phyloP scores from a whole-genome alignment of 2,797 vertebrate genomes.

The Coluber constrictor region DNA sequence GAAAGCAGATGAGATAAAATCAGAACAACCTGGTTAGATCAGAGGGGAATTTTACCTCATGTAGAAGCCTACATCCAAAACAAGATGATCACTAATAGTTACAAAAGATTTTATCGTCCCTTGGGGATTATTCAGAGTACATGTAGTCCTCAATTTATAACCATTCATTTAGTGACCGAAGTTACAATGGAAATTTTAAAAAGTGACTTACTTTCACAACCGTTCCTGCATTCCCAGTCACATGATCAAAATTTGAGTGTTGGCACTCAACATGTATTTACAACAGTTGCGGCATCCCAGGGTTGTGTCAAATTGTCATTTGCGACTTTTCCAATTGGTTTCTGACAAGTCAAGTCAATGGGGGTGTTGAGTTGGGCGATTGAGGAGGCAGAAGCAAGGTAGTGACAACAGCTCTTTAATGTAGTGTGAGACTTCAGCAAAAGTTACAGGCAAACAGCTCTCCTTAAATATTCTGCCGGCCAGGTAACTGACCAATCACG shows the following conservation, averaged over 20 bases:
- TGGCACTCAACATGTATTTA: neutral
- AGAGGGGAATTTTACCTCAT: neutral
- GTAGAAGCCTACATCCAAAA: neutral
- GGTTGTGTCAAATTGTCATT: neutral
- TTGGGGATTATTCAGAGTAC: neutral
- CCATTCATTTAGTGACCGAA: neutral
- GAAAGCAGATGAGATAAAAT: neutral
- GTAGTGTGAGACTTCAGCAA: too few relatives aligned
- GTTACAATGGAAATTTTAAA: neutral
- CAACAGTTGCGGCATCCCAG: neutral
- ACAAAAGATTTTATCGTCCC: neutral
- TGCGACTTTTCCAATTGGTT: neutral
- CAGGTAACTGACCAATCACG: too few relatives aligned
- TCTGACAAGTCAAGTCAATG: neutral
- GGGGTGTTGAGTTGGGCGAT: too few relatives aligned
- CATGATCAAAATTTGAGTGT: neutral
- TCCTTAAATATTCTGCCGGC: too few relatives aligned
- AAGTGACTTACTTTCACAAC: neutral
- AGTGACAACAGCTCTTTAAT: too few relatives aligned
- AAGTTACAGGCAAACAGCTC: too few relatives aligned
- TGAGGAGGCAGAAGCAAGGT: too few relatives aligned
- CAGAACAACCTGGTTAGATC: neutral
- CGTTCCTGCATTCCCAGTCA: neutral
- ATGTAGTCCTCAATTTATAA: neutral
- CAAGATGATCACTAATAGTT: neutral